Conservation (phyloP, 2,888 invertebrate genomes). For the Drosophila ustulata region DNA sequence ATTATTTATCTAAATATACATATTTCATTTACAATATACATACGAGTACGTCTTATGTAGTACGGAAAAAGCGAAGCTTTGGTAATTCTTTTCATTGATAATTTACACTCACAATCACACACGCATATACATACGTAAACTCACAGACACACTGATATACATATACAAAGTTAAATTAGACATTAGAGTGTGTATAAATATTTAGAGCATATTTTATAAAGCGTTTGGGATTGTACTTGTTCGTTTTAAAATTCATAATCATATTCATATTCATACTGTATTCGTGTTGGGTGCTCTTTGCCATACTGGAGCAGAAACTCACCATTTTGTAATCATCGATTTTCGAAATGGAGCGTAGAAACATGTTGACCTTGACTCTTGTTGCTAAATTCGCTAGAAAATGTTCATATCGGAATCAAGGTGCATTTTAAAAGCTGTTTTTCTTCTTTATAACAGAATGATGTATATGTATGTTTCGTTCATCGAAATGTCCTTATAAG, state of each 20-base stretch:
- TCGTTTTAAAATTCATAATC: constrained; percentile 22
- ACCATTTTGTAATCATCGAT: constrained; percentile 99
- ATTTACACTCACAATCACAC: constrained; percentile 34
- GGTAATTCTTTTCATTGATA: constrained; percentile 27
- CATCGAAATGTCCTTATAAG: constrained; percentile 4
- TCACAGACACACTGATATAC: constrained; percentile 24
- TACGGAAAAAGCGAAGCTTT: constrained; percentile 45
- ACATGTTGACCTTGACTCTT: constrained; percentile 96
- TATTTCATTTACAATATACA: constrained; percentile 43
- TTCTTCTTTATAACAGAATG: neutral
- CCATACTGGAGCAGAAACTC: constrained; percentile 87
- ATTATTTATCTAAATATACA: constrained; percentile 30
- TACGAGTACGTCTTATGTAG: constrained; percentile 29
- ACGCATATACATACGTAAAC: constrained; percentile 10
- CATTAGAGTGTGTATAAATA: constrained; percentile 22
- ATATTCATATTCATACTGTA: constrained; percentile 29
- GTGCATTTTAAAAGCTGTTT: constrained; percentile 31
- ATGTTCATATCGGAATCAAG: constrained; percentile 63
- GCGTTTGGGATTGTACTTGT: constrained; percentile 49
- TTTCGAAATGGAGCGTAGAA: constrained; percentile 98
- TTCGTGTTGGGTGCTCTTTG: constrained; percentile 16
- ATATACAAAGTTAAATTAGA: constrained; percentile 21
- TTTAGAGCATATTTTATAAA: constrained; percentile 45
- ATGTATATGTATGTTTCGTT: neutral
- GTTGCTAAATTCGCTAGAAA: constrained; percentile 93